Conservation (phyloP, 2,113 vertebrate species). For the Mirza zaza region DNA sequence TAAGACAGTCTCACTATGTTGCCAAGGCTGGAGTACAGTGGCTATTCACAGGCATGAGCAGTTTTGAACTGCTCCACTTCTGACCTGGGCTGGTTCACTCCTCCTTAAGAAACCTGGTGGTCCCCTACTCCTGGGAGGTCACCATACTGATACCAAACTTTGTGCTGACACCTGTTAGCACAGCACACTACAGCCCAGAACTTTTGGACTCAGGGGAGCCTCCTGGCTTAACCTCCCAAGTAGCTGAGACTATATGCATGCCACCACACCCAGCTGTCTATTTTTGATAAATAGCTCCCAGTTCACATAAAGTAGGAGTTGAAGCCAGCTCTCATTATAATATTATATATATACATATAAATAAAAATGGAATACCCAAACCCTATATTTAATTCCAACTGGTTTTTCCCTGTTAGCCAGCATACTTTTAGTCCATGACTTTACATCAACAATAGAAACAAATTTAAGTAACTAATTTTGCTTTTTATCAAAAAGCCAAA, state of each 20-base stretch:
- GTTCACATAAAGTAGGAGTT: neutral
- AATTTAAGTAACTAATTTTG: neutral
- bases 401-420: neutral
- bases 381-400: neutral
- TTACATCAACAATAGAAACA: neutral
- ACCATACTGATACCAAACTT: neutral
- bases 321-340: neutral
- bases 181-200: neutral
- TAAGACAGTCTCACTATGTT: neutral
- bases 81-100: neutral
- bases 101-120: neutral
- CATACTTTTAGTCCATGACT: neutral
- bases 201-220: neutral
- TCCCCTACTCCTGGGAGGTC: neutral
- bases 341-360: too few species aligned
- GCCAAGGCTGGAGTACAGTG: neutral
- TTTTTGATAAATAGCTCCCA: neutral
- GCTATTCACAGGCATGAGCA: neutral
- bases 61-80: neutral
- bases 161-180: neutral
- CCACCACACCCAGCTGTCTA: neutral
- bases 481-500: conserved; percentile 36
- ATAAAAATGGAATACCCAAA: neutral
- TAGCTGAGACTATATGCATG: neutral
- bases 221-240: neutral